Base-by-base conservation (phyloP, 2,888 invertebrate genomes). In the Drosophila multiciliata region DNA sequence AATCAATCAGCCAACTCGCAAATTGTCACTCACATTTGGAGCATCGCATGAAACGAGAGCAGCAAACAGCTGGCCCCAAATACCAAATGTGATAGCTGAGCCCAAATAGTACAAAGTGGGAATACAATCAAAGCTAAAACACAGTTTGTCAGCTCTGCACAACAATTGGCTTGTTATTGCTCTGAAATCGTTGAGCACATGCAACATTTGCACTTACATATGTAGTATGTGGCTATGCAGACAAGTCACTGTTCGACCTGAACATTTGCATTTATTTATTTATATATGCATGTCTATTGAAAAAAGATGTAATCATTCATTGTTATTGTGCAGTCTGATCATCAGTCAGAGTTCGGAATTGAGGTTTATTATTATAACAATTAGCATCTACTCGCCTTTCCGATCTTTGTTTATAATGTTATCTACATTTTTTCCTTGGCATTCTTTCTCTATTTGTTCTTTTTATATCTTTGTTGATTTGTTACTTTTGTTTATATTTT, bases 211-310 rank as follows among this genome's bases (percentile, higher is more conserved):
- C 42, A 64, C 36, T 9, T 26, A 38, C 33, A 40, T 45, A 17
- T 54, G 23, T 15, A 15, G 20, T 7, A 3, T 45, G 23, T 52
- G 29, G 15, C 52, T 66, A n/a, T 48, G n/a, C 36, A 33, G 73
- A 63, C 55, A 52, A 66, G 60, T 73, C 66, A 66, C 23, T 63
- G 74, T 73, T 66, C 74, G 73, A 78, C 74, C 61, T 48, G 50
- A 55, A 61, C 9, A 62, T 38, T 50, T 61, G 55, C 40, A 52
- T 23, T 23, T 23, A 23, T 23, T 23, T 23, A 23, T 23, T 36
- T 26, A n/a, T 50, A 29, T 32, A 7, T 33, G 52, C n/a, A 32
- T 4, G 7, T 20, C 7, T 52, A 20, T 52, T 42, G 35, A 11
- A 42, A 42, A 15, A 32, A 20, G 11, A 23, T 26, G 26, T 26